Percentiles rank a stretch among this genome's conserved stretches.
Conservation (phyloP, 2,797 vertebrate species). For the Aythya fuligula region DNA sequence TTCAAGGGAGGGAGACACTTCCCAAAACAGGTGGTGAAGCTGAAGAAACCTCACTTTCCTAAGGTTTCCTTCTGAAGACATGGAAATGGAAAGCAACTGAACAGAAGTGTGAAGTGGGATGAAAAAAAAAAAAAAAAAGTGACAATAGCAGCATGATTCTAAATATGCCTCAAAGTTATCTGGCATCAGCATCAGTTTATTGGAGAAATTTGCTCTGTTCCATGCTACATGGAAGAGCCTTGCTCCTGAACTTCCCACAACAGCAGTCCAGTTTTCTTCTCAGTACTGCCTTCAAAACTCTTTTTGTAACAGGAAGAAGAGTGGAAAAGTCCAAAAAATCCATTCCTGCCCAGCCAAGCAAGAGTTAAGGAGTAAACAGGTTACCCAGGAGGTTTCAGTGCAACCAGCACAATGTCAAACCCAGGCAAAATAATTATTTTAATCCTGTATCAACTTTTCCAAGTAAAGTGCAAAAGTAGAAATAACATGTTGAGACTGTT, state of each 20-base stretch:
- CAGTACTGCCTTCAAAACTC: background rate
- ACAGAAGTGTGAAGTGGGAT: background rate
- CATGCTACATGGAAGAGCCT: background rate
- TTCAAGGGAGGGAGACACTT: background rate
- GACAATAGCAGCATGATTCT: background rate
- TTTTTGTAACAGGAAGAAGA: constrained; percentile 10
- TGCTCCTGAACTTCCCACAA: background rate
- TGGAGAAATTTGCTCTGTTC: background rate
- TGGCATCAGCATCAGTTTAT: background rate
- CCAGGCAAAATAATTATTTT: constrained; percentile 14
- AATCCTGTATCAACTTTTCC: background rate
- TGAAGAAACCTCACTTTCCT: background rate
- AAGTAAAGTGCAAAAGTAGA: background rate
- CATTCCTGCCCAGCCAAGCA: background rate
- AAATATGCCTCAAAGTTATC: background rate
- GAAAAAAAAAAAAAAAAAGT: background rate
- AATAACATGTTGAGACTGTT: background rate
- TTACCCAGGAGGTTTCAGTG: background rate
- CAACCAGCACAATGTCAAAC: background rate
- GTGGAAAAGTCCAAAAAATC: background rate
- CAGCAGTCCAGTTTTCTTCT: background rate
- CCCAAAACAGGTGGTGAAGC: constrained; percentile 22
- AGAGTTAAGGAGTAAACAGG: background rate
- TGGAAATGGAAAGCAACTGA: constrained; percentile 14
- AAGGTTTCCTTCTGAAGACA: background rate